A percentile compares a stretch with the other conserved stretches of the same genome.
These are phyloP conservation scores for Drosophila colorata DNA, from an alignment of 2,888 invertebrate species.

Conservation along the genomic window DNA sequence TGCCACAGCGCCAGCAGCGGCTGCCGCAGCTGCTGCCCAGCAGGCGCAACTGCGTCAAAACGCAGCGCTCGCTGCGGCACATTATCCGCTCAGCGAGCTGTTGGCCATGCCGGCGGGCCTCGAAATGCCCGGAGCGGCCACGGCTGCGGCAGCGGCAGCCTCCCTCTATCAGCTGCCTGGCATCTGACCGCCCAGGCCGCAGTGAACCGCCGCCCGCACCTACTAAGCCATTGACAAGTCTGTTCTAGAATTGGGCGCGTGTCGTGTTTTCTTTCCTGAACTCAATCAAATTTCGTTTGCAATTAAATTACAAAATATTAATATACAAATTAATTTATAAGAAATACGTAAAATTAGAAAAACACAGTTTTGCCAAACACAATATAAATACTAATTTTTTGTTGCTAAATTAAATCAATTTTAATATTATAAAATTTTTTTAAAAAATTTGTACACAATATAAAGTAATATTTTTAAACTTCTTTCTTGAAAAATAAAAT, in stretches of 20 bases:
- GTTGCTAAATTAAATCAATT: no score
- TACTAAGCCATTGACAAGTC: slow-evolving; percentile 1
- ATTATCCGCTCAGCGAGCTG: slow-evolving; percentile 90
- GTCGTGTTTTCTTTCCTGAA: no score
- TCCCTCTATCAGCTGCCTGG: slow-evolving; percentile 91
- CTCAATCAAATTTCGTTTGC: not conserved
- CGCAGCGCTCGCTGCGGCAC: slow-evolving; percentile 85
- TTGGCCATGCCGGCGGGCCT: slow-evolving; percentile 90
- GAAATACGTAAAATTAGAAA: no score
- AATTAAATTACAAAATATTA: no score
- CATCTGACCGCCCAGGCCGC: slow-evolving; percentile 87
- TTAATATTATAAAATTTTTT: no score
- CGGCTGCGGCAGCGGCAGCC: slow-evolving; percentile 85
- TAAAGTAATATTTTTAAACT: no score
- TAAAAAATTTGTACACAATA: no score
- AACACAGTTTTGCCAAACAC: no score
- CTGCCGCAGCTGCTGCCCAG: slow-evolving; percentile 79
- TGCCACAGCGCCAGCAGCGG: slow-evolving; percentile 61
- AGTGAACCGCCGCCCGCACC: slow-evolving; percentile 50
- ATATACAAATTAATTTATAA: no score
- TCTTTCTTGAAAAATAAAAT: no score
- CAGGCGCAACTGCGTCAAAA: slow-evolving; percentile 79
- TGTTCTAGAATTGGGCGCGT: not conserved
- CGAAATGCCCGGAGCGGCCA: slow-evolving; percentile 86
- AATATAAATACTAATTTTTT: no score